Conservation (phyloP, 1,140 invertebrate genomes). For the Procambarus clarkii region DNA sequence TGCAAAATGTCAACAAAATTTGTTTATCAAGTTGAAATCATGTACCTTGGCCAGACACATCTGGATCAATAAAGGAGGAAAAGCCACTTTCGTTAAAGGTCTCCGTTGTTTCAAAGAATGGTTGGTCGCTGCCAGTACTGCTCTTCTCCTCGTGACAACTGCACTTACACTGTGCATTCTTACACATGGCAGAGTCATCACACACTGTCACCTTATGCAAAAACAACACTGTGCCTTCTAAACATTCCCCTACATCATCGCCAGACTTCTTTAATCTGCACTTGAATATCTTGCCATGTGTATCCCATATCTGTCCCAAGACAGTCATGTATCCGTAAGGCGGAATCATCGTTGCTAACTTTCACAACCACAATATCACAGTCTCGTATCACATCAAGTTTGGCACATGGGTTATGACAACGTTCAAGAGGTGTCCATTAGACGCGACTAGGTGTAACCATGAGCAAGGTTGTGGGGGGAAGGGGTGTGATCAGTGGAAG, state of each 20-base stretch:
- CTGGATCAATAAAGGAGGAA: constrained; percentile 10
- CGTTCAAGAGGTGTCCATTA: background rate
- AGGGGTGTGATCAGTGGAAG: constrained; percentile 5
- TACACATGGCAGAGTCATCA: constrained; percentile 37
- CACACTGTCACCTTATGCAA: constrained; percentile 48
- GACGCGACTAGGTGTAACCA: background rate
- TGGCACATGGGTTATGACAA: background rate
- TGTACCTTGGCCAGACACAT: constrained; percentile 32
- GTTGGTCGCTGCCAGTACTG: constrained; percentile 3
- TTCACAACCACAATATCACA: constrained; percentile 46
- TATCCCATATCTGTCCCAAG: constrained; percentile 55
- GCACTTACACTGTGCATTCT: constrained; percentile 46
- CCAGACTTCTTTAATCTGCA: constrained; percentile 47
- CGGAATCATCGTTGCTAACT: constrained; percentile 43
- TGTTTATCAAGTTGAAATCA: background rate
- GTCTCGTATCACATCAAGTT: background rate
- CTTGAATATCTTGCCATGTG: constrained; percentile 57
- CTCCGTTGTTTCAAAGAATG: constrained; percentile 28
- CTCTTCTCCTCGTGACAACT: constrained; percentile 48
- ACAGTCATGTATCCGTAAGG: constrained; percentile 47
- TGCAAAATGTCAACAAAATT: background rate
- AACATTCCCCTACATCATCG: constrained; percentile 28
- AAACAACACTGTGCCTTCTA: constrained; percentile 59
- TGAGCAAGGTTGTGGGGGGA: background rate
- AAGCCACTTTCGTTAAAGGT: constrained; percentile 47